Base-by-base conservation (phyloP, 53 echinoderm and acorn worm species). In the Antedon mediterranea region DNA sequence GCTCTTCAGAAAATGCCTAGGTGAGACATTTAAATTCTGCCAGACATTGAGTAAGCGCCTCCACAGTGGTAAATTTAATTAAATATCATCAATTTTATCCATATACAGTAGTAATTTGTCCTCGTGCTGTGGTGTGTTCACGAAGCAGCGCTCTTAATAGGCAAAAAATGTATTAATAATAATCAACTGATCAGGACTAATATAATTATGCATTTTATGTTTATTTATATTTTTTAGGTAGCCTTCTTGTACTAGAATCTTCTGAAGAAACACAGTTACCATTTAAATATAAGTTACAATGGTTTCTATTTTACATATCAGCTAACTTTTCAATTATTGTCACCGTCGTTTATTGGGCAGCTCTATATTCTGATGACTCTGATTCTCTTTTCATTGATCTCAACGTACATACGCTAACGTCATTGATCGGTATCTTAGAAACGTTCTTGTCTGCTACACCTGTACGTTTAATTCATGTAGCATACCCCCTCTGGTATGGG, bases 341-440 rank as follows among this genome's bases (percentile, higher is more conserved):
- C n/a, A 83, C 87, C 33, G 75, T 86, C 43, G 81, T 86, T 44
- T 86, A 86, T 72, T 86, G 87, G 87, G 71, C 79, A 3, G 73
- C 83, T 9, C 76, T 86, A 13, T 83, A 87, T 80, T 74, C 78
- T 15, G 57, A 33, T 0, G 23, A 57, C 23, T 70, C 34, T 26
- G 73, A 33, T 30, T 76, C 77, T 3, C 75, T 78, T 32, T 18
- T 82, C 71, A 74, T 34, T 71, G 79, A 86, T 29, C 33, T 75
- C 72, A 78, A 79, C 71, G 79, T 83, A 14, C 87, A 86, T 30
- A 43, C 76, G 4, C 31, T 83, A 34, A 82, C 79, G n/a, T 78
- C 82, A 73, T 28, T 86, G 0, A 30, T 86, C 71, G 79, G 79
- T 76, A 78, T 86, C 76, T 9, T 75, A 79, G 87, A 86, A 29